Base-by-base conservation (phyloP, 1,140 invertebrate species). In the Drosophila melanica region DNA sequence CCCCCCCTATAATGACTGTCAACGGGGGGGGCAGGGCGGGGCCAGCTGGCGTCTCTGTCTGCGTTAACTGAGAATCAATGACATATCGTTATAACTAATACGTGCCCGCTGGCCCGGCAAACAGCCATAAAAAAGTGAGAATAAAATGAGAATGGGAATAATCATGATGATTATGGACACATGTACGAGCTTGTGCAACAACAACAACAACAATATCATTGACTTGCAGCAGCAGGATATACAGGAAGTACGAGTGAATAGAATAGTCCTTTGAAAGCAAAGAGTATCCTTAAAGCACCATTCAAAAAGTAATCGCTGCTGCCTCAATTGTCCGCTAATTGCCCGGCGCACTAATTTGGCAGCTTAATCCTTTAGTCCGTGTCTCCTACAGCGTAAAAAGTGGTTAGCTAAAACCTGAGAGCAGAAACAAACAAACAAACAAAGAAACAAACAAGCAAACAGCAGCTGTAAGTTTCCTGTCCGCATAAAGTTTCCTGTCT, bases 41-140 rank as follows among this genome's bases (percentile, higher is more conserved):
- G 27, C 60, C 33, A 57, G 30, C 71, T 60, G 57, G 33, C 57
- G 44, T 59, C 27, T 59, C 27, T 35, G 59, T 41, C 69, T 64
- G 72, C 65, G 60, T 78, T 86, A 86, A 85, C 81, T 62, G 82
- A 60, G 71, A 85, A 85, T 85, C 81, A 85, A 85, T 85, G 81
- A 86, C 81, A 85, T 85, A 85, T 85, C 81, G 74, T 85, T 86
- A 85, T 73, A 73, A 64, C 78, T 81, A 85, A 85, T 85, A 85
- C 75, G 81, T 85, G 82, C 82, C 81, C 81, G 54, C 66, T 64
- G 75, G 75, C 47, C 71, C 75, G 39, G 47, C 41, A 64, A 60
- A 75, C 78, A 50, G 73, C 62, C 79, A 80, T 64, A 81, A 65
- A 67, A 67, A 77, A 66, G 67, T 60, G 58, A 48, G 58, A 53